Base-by-base conservation (phyloP, 2,113 vertebrate species). In the Grus americana region DNA sequence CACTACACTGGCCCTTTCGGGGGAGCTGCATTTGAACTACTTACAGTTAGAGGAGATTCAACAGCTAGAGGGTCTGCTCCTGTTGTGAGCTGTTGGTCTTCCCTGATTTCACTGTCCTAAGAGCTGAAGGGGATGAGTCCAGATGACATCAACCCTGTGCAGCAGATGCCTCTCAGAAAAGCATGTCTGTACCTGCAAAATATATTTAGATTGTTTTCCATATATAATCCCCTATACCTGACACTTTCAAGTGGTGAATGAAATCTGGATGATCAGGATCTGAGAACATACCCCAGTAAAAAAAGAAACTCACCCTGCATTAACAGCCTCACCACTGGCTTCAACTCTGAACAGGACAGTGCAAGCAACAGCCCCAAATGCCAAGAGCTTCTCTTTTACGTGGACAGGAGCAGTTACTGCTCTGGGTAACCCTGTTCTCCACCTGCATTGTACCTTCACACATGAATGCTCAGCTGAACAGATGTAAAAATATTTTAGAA, bases 401-500 rank as follows among this genome's bases (percentile, higher is more conserved):
- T 0, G 0, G 32, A 38, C 14, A 79, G 62, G 38, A 88, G 66
- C 34, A 61, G 44, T 2, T 86, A 49, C 76, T 74, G 20, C 57
- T 54, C 49, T 10, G 52, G 50, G 42, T 47, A 50, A 49, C 23
- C 27, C 38, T 54, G 55, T 49, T 44, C 65, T 86, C 78, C 71
- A 88, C 47, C 81, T 74, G 38, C 63, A 32, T 9, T 44, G 50
- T 21, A 76, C 81, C 90, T 87, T 90, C 84, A 80, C 57, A 63
- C 29, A 4, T 22, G 42, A 78, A 68, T 54, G 73, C 76, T 86
- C 81, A 85, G 78, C 32, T 86, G 71, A 95, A 79, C 50, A 92
- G 79, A 95, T 80, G 94, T 61, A 93, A 90, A 93, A 96, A 89
- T 89, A 91, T 85, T 94, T 91, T 30, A 85, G 83, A 79, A 92